Percentiles rank a stretch among this genome's conserved stretches.
Conservation (phyloP, 2,797 vertebrate species). For the Lutjanus campechanus region DNA sequence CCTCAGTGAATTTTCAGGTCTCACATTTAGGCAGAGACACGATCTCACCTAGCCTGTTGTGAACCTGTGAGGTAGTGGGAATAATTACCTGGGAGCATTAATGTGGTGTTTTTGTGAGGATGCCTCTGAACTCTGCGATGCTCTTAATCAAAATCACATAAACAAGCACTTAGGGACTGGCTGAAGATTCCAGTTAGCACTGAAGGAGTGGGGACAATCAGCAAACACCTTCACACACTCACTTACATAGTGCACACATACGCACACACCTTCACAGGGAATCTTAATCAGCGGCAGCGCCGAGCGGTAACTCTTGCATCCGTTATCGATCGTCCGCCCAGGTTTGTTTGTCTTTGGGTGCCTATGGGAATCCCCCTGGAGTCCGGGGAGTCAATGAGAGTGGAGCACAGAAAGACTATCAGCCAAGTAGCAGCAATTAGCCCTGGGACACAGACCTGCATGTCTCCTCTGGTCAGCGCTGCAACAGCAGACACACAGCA, state of each 20-base stretch:
- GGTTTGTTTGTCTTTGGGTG: slow-evolving; percentile 84
- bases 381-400: slow-evolving; percentile 79
- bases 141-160: slow-evolving; percentile 76
- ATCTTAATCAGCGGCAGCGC: slow-evolving; percentile 78
- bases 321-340: slow-evolving; percentile 81
- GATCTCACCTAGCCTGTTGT: background rate
- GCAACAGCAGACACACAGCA: slow-evolving; percentile 55
- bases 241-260: slow-evolving; percentile 28
- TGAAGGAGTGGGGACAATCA: slow-evolving; percentile 50
- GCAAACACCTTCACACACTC: slow-evolving; percentile 59
- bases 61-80: slow-evolving; percentile 33
- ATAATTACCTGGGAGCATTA: slow-evolving; percentile 61
- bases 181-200: slow-evolving; percentile 63
- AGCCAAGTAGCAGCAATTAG: slow-evolving; percentile 82
- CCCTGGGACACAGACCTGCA: slow-evolving; percentile 71
- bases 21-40: slow-evolving; percentile 18
- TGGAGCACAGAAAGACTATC: slow-evolving; percentile 74
- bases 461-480: slow-evolving; percentile 74
- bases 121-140: slow-evolving; percentile 48
- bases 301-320: slow-evolving; percentile 78
- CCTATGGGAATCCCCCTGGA: slow-evolving; percentile 73
- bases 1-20: slow-evolving; percentile 24
- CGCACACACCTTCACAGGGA: slow-evolving; percentile 52
- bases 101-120: slow-evolving; percentile 43
- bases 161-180: slow-evolving; percentile 64